Evolutionary conservation across 2,113 vertebrate species (phyloP).

Genomic region (Lethenteron reissneri): DNA sequence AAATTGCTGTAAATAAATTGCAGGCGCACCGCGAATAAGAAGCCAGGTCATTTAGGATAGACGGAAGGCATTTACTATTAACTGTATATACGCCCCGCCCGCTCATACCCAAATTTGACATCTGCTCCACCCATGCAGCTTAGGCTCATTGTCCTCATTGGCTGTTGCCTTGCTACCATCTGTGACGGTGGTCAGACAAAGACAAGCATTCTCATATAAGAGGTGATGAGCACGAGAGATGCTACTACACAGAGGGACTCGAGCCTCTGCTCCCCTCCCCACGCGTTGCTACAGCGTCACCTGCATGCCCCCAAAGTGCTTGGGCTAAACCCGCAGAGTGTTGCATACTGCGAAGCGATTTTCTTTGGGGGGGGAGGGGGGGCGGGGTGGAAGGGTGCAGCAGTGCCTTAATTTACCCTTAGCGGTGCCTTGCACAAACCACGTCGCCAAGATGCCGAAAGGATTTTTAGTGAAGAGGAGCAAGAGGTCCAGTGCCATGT

Average conservation of each 20-base stretch:
- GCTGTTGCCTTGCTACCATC: conserved; percentile 5
- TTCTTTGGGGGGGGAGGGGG: no score
- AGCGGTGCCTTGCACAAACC: no score
- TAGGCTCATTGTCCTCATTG: conserved; percentile 1
- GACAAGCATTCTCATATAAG: neutral
- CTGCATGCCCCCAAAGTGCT: neutral
- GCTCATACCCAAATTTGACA: conserved; percentile 3
- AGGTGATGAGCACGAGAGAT: conserved; percentile 2
- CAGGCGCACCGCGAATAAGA: neutral
- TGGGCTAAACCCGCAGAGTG: neutral
- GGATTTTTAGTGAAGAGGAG: conserved; percentile 75
- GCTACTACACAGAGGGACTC: neutral
- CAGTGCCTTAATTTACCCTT: no score
- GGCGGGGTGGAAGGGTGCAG: no score
- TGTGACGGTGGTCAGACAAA: conserved; percentile 1
- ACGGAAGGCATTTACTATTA: neutral
- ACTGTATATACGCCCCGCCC: neutral
- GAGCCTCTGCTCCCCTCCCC: neutral
- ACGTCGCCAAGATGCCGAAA: conserved; percentile 39
- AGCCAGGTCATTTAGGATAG: neutral
- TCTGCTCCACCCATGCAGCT: conserved; percentile 1
- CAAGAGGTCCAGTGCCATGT: conserved; percentile 30
- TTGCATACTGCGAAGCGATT: no score
- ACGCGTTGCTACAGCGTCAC: neutral
- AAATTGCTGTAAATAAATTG: neutral